A percentile compares a stretch with the other conserved stretches of the same genome.
Conservation (phyloP, 2,797 vertebrate genomes). For the Aulostomus chinensis region DNA sequence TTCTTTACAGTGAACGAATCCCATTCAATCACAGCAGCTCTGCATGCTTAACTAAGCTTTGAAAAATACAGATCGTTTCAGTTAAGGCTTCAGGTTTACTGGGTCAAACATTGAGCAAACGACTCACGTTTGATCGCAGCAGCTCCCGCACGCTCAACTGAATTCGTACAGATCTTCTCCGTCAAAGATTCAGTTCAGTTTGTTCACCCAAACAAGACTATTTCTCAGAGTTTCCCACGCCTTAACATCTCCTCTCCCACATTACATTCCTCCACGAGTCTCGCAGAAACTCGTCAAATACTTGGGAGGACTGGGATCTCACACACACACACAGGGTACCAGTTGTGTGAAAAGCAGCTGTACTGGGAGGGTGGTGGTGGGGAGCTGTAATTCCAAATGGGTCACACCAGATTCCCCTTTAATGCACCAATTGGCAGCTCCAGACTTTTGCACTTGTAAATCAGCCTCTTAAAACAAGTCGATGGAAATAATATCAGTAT, state of each 20-base stretch:
- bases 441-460: not conserved
- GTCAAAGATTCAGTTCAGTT: too few species aligned
- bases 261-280: slow-evolving; percentile 13
- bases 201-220: too few species aligned
- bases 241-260: slow-evolving; percentile 8
- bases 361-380: too few species aligned
- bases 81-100: too few species aligned
- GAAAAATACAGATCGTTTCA: too few species aligned
- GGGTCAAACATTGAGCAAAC: too few species aligned
- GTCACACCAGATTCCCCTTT: slow-evolving; percentile 1
- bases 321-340: slow-evolving; percentile 1
- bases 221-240: not conserved
- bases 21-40: too few species aligned
- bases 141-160: too few species aligned
- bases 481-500: not conserved
- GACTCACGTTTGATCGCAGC: too few species aligned
- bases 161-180: too few species aligned
- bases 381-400: slow-evolving; percentile 6
- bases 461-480: not conserved
- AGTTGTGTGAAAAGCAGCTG: slow-evolving; percentile 10
- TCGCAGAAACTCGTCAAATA: slow-evolving; percentile 17
- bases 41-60: too few species aligned
- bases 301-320: slow-evolving; percentile 9
- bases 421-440: slow-evolving; percentile 14
- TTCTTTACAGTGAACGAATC: too few species aligned